Percentiles rank a stretch among this genome's conserved stretches.
These are phyloP conservation scores for Itoplectis maculator DNA, from an alignment of 2,888 invertebrate genomes.

Conservation along the genomic window DNA sequence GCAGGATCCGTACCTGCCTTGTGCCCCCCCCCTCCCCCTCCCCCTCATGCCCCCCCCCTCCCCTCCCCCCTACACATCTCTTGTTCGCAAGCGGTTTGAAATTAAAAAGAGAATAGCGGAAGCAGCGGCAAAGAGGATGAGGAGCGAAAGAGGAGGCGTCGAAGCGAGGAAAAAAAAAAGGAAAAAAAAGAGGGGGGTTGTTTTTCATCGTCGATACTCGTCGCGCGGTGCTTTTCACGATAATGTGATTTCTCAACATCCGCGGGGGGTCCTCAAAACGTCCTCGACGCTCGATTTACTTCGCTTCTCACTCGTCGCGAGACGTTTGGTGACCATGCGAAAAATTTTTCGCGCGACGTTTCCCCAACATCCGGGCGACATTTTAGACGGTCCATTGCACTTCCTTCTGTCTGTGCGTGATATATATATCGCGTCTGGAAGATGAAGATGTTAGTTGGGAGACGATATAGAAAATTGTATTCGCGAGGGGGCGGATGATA, in stretches of 20 bases:
- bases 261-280: constrained; percentile 38
- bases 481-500: not conserved
- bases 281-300: constrained; percentile 51
- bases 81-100: constrained; percentile 32
- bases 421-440: too few relatives aligned
- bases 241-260: constrained; percentile 59
- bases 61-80: constrained; percentile 4
- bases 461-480: constrained; percentile 1
- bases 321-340: too few relatives aligned
- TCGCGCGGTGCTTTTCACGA: constrained; percentile 27
- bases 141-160: constrained; percentile 6
- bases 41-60: constrained; percentile 10
- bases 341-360: too few relatives aligned
- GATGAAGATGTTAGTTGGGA: not conserved
- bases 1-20: constrained; percentile 12
- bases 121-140: constrained; percentile 14
- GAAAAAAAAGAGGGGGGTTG: not conserved
- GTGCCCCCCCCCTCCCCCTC: not conserved
- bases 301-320: constrained; percentile 29
- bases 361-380: not conserved
- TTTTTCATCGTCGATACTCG: constrained; percentile 32
- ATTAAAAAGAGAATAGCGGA: constrained; percentile 30
- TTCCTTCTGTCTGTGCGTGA: too few relatives aligned
- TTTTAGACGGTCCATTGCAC: constrained; percentile 2
- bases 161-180: constrained; percentile 8